Conservation (phyloP, 2,113 vertebrate species). For the Crotophaga sulcirostris region DNA sequence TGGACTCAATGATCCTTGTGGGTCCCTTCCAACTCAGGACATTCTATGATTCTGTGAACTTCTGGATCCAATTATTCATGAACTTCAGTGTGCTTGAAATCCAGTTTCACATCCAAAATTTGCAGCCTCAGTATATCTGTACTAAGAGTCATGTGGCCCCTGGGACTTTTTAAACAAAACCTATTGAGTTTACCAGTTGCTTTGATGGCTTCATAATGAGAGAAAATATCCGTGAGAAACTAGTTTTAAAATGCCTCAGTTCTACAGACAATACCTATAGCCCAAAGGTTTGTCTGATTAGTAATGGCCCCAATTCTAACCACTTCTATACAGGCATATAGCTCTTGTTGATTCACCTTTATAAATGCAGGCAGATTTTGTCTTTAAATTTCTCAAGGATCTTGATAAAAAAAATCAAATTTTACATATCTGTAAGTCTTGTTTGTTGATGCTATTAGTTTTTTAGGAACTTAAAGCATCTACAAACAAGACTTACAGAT, state of each 20-base stretch:
- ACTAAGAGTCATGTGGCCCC: not conserved
- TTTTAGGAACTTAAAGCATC: too few species aligned
- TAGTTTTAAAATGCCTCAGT: not conserved
- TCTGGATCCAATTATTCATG: constrained; percentile 4
- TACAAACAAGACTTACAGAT: too few species aligned
- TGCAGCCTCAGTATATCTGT: not conserved
- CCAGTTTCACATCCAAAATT: not conserved
- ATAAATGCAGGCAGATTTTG: not conserved
- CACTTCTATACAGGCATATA: not conserved
- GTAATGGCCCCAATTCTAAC: not conserved
- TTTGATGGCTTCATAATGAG: not conserved
- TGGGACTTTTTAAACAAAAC: constrained; percentile 17
- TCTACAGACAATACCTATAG: not conserved
- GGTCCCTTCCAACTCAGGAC: too few species aligned
- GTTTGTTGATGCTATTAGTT: not conserved
- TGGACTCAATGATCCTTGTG: too few species aligned
- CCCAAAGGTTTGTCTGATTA: not conserved
- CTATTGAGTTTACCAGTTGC: constrained; percentile 5
- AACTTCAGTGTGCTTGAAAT: not conserved
- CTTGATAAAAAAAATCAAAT: not conserved
- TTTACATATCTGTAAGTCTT: not conserved
- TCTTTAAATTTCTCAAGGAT: not conserved
- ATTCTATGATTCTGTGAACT: not conserved
- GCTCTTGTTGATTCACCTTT: not conserved
- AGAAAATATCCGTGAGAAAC: not conserved